Conservation (phyloP, 92 coral and sea anemone species). For the Muricea muricata region DNA sequence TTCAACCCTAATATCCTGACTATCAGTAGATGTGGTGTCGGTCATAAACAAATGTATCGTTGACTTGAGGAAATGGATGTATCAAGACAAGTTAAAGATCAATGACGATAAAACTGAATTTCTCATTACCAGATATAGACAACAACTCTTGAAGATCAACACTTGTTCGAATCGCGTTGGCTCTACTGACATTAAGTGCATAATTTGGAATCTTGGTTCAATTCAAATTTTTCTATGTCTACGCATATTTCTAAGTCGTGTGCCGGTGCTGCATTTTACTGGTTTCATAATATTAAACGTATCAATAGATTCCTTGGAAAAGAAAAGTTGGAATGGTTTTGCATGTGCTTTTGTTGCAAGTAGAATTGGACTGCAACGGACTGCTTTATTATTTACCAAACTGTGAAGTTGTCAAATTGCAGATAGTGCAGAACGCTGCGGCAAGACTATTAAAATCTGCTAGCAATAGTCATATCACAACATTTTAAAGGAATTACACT, state of each 20-base stretch:
- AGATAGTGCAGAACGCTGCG: conserved; percentile 4
- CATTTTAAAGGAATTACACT: background rate
- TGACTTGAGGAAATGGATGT: background rate
- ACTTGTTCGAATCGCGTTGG: conserved; percentile 47
- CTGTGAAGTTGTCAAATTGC: background rate
- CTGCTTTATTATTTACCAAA: background rate
- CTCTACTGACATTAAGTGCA: background rate
- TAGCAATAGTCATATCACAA: background rate
- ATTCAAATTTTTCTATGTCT: background rate
- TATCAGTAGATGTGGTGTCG: background rate
- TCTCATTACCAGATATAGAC: conserved; percentile 50
- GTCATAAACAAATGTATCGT: background rate
- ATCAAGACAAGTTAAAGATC: background rate
- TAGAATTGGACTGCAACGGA: background rate
- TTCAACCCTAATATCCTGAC: background rate
- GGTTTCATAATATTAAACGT: background rate
- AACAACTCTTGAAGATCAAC: conserved; percentile 37
- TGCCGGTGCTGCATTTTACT: background rate
- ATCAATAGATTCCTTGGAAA: background rate
- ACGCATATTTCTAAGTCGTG: background rate
- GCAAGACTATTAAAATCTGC: background rate
- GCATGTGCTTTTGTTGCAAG: background rate
- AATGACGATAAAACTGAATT: conserved; percentile 35
- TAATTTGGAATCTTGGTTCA: background rate
- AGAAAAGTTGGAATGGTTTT: background rate